Evolutionary conservation across 2,888 invertebrate species (phyloP).

Genomic region (Mesorhabditis belari): DNA sequence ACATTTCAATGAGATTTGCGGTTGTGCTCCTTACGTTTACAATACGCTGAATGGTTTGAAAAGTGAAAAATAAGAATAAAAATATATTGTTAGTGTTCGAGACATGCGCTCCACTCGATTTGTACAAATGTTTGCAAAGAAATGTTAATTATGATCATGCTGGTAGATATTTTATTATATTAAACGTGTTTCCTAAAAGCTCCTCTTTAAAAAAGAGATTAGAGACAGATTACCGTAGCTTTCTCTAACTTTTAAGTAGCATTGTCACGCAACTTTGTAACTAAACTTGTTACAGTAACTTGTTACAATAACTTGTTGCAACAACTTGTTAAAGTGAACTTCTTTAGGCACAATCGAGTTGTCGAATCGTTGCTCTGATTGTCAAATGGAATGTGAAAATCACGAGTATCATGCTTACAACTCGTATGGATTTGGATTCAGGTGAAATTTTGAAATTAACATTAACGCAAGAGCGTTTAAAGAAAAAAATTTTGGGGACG

Average conservation of each 20-base stretch:
- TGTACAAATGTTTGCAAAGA: slow-evolving; percentile 4
- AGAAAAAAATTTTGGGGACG: too few relatives aligned
- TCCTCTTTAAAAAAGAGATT: too few relatives aligned
- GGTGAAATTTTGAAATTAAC: too few relatives aligned
- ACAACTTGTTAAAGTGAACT: too few relatives aligned
- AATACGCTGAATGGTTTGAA: slow-evolving; percentile 2
- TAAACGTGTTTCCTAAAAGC: too few relatives aligned
- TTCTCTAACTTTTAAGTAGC: too few relatives aligned
- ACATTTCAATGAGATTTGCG: slow-evolving; percentile 13
- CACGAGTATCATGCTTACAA: slow-evolving; percentile 37
- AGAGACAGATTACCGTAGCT: too few relatives aligned
- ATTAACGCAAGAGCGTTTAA: too few relatives aligned
- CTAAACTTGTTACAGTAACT: too few relatives aligned
- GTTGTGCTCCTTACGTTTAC: slow-evolving; percentile 32
- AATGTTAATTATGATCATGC: neutral
- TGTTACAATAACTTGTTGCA: too few relatives aligned
- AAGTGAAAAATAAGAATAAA: neutral
- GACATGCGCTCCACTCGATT: neutral
- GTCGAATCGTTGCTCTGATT: slow-evolving; percentile 13
- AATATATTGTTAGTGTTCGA: neutral
- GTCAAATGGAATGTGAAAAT: slow-evolving; percentile 35
- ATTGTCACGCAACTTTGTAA: too few relatives aligned
- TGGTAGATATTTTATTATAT: neutral
- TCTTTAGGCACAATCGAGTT: too few relatives aligned
- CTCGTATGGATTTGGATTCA: slow-evolving; percentile 40